phyloP scores from a whole-genome alignment of 2,888 invertebrate genomes.

The Xanthia togata region DNA sequence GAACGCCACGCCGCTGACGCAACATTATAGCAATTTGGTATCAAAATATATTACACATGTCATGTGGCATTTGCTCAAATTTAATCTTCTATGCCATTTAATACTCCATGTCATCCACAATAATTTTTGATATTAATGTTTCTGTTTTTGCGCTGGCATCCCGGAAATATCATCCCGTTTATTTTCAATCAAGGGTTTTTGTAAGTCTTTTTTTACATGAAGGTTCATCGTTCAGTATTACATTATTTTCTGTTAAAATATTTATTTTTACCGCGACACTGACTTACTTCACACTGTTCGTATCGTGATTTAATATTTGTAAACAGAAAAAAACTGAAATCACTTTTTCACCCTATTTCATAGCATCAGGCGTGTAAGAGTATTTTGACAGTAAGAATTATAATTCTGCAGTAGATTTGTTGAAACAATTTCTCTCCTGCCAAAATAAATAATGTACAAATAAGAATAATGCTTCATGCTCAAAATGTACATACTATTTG shows the following conservation, averaged over 20 bases:
- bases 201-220: background rate
- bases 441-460: conserved; percentile 19
- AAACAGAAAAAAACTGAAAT: conserved; percentile 30
- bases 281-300: background rate
- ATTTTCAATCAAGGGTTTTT: conserved; percentile 41
- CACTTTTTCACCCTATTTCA: conserved; percentile 10
- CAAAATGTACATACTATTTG: conserved; percentile 2
- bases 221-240: conserved; percentile 5
- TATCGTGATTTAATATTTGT: conserved; percentile 17
- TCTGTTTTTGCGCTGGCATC: conserved; percentile 59
- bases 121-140: conserved; percentile 59
- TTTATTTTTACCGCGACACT: conserved; percentile 24
- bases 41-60: conserved; percentile 66
- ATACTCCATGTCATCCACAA: conserved; percentile 56
- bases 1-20: conserved; percentile 59
- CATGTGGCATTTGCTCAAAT: conserved; percentile 66
- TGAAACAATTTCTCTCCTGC: conserved; percentile 17
- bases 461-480: conserved; percentile 8
- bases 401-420: conserved; percentile 21
- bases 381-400: conserved; percentile 33
- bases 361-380: conserved; percentile 9
- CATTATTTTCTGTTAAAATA: conserved; percentile 37
- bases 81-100: conserved; percentile 65
- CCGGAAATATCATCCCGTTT: conserved; percentile 66
- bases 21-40: conserved; percentile 61